These are phyloP conservation scores for Syrphus vitripennis DNA, from an alignment of 2,888 invertebrate species.

Conservation along the genomic window DNA sequence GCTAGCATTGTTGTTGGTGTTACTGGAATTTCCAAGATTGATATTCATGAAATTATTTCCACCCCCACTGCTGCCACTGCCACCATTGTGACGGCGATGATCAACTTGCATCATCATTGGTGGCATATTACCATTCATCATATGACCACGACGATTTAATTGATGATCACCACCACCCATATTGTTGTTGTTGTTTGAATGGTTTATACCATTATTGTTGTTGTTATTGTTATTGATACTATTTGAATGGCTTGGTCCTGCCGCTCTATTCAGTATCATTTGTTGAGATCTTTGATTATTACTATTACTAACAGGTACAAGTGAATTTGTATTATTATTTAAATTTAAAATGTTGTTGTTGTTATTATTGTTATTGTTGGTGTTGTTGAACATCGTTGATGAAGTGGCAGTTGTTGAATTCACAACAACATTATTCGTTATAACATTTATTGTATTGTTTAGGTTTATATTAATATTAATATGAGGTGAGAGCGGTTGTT, in stretches of 20 bases:
- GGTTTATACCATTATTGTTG: slow-evolving; percentile 57
- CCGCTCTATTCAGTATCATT: slow-evolving; percentile 73
- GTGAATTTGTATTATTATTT: slow-evolving; percentile 68
- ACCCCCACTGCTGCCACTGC: slow-evolving; percentile 19
- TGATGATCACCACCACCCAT: slow-evolving; percentile 66
- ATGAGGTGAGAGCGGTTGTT: slow-evolving; percentile 70
- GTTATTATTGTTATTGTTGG: slow-evolving; percentile 53
- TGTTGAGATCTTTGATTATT: slow-evolving; percentile 76
- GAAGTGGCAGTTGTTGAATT: slow-evolving; percentile 47
- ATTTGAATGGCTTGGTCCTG: slow-evolving; percentile 74
- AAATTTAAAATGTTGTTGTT: slow-evolving; percentile 53
- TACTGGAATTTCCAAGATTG: slow-evolving; percentile 54
- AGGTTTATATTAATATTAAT: slow-evolving; percentile 68
- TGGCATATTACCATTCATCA: slow-evolving; percentile 59
- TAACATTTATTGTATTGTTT: slow-evolving; percentile 68
- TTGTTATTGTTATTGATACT: slow-evolving; percentile 65
- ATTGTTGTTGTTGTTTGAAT: slow-evolving; percentile 55
- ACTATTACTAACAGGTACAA: slow-evolving; percentile 72
- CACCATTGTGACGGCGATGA: slow-evolving; percentile 61
- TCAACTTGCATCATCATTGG: slow-evolving; percentile 60
- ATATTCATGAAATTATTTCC: slow-evolving; percentile 62
- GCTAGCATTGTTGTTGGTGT: slow-evolving; percentile 67
- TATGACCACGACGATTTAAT: slow-evolving; percentile 64
- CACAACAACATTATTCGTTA: slow-evolving; percentile 61
- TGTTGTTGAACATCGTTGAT: slow-evolving; percentile 54